Base-by-base conservation (phyloP, 92 coral and sea anemone species). In the Muricea muricata region DNA sequence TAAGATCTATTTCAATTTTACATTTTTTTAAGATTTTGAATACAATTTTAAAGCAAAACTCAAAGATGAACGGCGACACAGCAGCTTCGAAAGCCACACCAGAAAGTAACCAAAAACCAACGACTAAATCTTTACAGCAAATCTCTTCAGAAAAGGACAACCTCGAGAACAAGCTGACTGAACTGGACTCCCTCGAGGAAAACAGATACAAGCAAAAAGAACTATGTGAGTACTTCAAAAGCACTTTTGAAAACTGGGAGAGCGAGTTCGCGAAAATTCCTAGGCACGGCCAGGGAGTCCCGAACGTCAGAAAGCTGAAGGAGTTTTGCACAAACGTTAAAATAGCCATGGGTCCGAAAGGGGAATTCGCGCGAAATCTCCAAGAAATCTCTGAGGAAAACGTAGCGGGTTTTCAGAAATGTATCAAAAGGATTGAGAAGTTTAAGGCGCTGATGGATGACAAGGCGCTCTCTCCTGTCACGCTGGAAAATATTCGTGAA, bases 281-380 rank as follows among this genome's bases (percentile, higher is more conserved):
- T 5, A 91, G 99, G 57, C 94, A 94, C 42, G 93, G 99, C 48
- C 99, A 97, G 69, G 99, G 99, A 11, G 97, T 97, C 11, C 99
- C 99, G 7, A 97, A 97, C 65, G 91, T 89, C 89, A 85, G 99
- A 11, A 87, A 88, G 10, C 85, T 94, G 6, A 93, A 89, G 24
- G 99, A 97, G 29, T 85, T 93, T 11, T 97, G 94, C 39, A 26
- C 85, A 58, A 91, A 94, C 50, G 91, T 97, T 63, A 93, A 91
- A 46, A 90, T 93, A 0, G 89, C 91, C 18, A 92, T 97, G 99
- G 89, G 90, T 1, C 87, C 97, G 0, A 93, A 94, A 28, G 92
- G 92, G 3, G 99, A 96, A 77, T 93, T 96, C 73, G 94, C 93
- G 60, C 93, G 97, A 40, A 96, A 95, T 3, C 85, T 93, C 17